Percentiles rank a stretch among this genome's conserved stretches.
phyloP scores from a whole-genome alignment of 2,113 vertebrate species.

The Sphyrna mokarran region DNA sequence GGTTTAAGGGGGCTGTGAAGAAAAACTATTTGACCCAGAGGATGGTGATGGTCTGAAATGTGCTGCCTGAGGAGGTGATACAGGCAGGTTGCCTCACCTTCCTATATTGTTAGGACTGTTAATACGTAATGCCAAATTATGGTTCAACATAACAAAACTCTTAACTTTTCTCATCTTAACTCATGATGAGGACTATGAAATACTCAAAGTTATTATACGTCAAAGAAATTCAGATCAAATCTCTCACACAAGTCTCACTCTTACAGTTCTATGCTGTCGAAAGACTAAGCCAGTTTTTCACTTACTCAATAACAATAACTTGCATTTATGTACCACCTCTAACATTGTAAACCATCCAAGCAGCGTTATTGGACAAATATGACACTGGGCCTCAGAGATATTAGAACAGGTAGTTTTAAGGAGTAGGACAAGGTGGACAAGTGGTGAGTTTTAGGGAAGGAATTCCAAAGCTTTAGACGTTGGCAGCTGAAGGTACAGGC shows the following conservation, averaged over 20 bases:
- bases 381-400: neutral
- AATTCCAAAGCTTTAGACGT: neutral
- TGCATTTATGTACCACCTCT: neutral
- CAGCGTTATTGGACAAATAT: neutral
- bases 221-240: neutral
- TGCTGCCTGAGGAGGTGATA: no score
- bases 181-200: neutral
- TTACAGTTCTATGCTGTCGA: neutral
- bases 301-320: neutral
- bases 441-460: neutral
- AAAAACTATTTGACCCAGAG: no score
- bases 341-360: neutral
- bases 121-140: neutral
- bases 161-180: neutral
- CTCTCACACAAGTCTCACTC: neutral
- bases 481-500: neutral
- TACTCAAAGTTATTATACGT: neutral
- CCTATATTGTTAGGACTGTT: no score
- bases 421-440: neutral
- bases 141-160: neutral
- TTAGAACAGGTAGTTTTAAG: neutral
- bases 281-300: neutral
- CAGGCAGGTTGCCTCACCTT: no score
- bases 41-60: no score
- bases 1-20: no score